A percentile compares a stretch with the other conserved stretches of the same genome.
phyloP scores from a whole-genome alignment of 64 coral and sea anemone species.

The Actinia equina region DNA sequence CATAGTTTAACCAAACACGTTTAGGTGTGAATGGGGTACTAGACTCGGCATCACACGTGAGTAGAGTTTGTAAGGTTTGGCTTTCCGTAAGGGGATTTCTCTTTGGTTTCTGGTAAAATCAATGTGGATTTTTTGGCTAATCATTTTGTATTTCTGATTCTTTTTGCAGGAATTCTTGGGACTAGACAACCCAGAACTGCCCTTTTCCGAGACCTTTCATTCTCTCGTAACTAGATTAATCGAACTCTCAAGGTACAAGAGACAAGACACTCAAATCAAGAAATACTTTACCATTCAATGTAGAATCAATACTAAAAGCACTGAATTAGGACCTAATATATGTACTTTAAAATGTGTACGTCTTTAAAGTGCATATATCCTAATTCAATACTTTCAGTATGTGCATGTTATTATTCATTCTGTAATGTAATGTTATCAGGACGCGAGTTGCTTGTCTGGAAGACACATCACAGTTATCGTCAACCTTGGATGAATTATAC shows the following conservation, averaged over 20 bases:
- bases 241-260: background rate
- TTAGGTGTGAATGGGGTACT: too few species aligned
- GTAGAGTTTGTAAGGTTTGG: too few species aligned
- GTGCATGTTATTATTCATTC: background rate
- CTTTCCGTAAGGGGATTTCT: too few species aligned
- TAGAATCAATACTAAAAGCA: too few species aligned
- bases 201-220: background rate
- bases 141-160: background rate
- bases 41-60: too few species aligned
- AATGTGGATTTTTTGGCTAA: background rate
- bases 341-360: background rate
- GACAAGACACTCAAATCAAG: too few species aligned
- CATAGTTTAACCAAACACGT: too few species aligned
- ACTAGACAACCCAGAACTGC: background rate
- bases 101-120: too few species aligned
- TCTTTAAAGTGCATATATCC: too few species aligned
- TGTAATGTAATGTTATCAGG: background rate
- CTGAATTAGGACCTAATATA: too few species aligned
- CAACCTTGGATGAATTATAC: background rate
- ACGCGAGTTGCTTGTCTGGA: background rate
- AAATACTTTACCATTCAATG: too few species aligned
- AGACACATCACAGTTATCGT: conserved; percentile 7
- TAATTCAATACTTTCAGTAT: too few species aligned
- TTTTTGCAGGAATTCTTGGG: conserved; percentile 6
- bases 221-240: background rate